Evolutionary conservation across 2,888 invertebrate genomes (phyloP).

Genomic region (Andrena bucephala): DNA sequence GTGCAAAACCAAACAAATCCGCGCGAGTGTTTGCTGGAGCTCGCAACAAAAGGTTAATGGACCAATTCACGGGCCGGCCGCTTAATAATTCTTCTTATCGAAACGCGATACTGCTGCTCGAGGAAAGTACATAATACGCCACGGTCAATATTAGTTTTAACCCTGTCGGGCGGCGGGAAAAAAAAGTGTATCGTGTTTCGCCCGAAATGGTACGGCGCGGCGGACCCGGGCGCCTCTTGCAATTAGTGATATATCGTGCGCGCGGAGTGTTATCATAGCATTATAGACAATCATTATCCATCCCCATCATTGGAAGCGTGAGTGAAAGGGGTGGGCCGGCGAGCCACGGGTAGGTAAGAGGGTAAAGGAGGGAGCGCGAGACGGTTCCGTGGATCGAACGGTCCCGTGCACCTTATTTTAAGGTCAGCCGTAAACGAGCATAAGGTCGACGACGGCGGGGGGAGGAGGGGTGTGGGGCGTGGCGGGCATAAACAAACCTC

Average conservation of each 20-base stretch:
- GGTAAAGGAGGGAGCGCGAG: conserved; percentile 38
- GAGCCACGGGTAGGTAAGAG: conserved; percentile 24
- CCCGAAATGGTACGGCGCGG: conserved; percentile 13
- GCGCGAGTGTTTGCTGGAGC: background rate
- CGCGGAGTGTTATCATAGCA: conserved; percentile 45
- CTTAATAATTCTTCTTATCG: conserved; percentile 16
- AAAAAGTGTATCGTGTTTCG: conserved; percentile 47
- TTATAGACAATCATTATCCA: conserved; percentile 50
- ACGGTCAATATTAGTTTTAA: conserved; percentile 52
- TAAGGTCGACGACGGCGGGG: conserved; percentile 57
- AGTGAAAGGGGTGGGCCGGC: conserved; percentile 46
- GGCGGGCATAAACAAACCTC: conserved; percentile 71
- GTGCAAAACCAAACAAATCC: conserved; percentile 7
- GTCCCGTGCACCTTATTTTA: conserved; percentile 60
- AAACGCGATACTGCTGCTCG: conserved; percentile 38
- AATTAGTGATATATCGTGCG: conserved; percentile 48
- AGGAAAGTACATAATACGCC: conserved; percentile 10
- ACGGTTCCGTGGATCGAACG: conserved; percentile 49
- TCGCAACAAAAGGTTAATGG: background rate
- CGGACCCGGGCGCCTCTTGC: conserved; percentile 18
- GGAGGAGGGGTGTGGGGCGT: conserved; percentile 42
- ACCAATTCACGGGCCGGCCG: background rate
- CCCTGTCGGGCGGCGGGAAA: conserved; percentile 5
- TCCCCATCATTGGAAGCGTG: conserved; percentile 23
- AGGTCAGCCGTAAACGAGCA: conserved; percentile 69